Evolutionary conservation across 2,113 vertebrate species (phyloP).

Genomic region (Pandion haliaetus): DNA sequence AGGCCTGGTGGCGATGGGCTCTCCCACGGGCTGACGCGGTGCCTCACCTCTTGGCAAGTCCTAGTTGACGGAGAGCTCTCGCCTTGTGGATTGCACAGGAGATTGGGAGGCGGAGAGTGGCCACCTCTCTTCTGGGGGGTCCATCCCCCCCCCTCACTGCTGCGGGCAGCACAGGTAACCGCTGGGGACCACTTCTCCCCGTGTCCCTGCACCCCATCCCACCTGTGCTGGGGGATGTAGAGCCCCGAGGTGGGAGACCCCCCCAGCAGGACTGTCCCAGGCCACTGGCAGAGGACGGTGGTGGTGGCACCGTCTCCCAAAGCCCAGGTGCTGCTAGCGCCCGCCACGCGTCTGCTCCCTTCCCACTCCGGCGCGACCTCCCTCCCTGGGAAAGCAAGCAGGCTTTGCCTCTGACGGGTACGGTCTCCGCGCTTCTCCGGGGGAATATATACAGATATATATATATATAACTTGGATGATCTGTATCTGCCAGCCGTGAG

Average conservation of each 20-base stretch:
- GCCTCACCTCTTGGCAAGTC: constrained; percentile 16
- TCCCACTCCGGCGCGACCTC: not conserved
- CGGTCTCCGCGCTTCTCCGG: constrained; percentile 18
- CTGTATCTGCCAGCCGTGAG: constrained; percentile 62
- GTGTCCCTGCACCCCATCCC: not conserved
- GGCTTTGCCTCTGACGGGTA: constrained; percentile 29
- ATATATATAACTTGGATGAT: constrained; percentile 25
- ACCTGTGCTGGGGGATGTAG: not conserved
- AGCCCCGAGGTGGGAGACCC: not conserved
- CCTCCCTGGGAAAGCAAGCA: not conserved
- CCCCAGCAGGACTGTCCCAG: fast-evolving
- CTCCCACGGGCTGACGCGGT: not conserved
- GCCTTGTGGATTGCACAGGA: not conserved
- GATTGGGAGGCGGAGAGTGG: not conserved
- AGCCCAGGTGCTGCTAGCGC: not conserved
- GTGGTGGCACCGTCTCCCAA: not conserved
- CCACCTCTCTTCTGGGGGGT: not conserved
- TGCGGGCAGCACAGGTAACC: not conserved
- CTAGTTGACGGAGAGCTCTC: not conserved
- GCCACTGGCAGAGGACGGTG: fast-evolving
- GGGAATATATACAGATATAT: not conserved
- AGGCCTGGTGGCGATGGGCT: not conserved
- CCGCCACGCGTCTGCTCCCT: not conserved
- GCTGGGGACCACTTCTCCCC: not conserved
- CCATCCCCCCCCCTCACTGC: no score